A percentile compares a stretch with the other conserved stretches of the same genome.
Conservation (phyloP, 2,888 invertebrate species). For the Podabrus alpinus region DNA sequence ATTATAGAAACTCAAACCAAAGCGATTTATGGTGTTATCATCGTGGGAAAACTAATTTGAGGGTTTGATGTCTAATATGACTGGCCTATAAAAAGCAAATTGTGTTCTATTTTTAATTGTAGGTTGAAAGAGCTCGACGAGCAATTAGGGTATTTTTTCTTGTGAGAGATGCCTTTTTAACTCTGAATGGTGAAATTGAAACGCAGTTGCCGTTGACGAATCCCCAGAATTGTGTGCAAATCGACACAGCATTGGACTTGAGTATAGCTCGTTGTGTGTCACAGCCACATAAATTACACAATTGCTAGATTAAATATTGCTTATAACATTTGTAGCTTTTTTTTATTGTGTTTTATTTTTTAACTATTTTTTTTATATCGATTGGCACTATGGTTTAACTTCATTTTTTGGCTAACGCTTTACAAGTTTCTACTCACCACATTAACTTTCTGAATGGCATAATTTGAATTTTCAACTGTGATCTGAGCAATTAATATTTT, state of each 20-base stretch:
- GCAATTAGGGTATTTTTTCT: slow-evolving; percentile 94
- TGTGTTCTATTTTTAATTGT: slow-evolving; percentile 10
- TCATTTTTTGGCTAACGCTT: not conserved
- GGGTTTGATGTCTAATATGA: too few relatives aligned
- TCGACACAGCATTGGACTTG: slow-evolving; percentile 92
- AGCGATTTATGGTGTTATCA: too few relatives aligned
- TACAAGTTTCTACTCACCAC: not conserved
- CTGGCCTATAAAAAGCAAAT: not conserved
- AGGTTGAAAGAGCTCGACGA: slow-evolving; percentile 85
- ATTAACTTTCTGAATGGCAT: not conserved
- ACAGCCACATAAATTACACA: slow-evolving; percentile 47
- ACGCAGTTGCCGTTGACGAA: slow-evolving; percentile 88
- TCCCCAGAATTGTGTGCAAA: slow-evolving; percentile 84
- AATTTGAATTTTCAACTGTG: not conserved
- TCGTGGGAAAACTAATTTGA: too few relatives aligned
- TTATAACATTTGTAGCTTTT: not conserved
- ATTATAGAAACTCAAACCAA: too few relatives aligned
- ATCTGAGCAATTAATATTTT: not conserved
- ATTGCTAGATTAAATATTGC: slow-evolving; percentile 41
- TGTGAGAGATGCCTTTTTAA: slow-evolving; percentile 78
- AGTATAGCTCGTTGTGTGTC: slow-evolving; percentile 69
- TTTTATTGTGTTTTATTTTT: slow-evolving; percentile 8
- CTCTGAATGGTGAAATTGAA: slow-evolving; percentile 80
- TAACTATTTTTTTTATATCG: not conserved
- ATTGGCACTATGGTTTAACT: not conserved